Conservation (phyloP, 2,888 invertebrate genomes). For the Limnephilus rhombicus region DNA sequence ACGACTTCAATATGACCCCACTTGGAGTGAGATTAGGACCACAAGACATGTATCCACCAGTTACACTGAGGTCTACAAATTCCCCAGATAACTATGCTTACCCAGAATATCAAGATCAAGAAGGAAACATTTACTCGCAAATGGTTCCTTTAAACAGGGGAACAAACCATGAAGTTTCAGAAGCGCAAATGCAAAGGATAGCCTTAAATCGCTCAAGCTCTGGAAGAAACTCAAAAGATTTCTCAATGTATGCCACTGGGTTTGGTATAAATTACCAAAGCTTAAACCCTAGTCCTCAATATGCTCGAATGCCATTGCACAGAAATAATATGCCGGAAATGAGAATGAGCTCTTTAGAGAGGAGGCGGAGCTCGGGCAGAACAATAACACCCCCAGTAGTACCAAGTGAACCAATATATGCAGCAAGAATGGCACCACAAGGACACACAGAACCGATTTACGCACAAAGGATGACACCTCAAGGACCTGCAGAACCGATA, state of each 20-base stretch:
- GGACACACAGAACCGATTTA: conserved; percentile 29
- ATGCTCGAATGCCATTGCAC: conserved; percentile 47
- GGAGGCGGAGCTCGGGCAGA: conserved; percentile 42
- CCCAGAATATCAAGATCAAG: conserved; percentile 11
- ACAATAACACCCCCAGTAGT: background rate
- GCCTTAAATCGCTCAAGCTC: conserved; percentile 47
- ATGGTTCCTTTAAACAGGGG: conserved; percentile 44
- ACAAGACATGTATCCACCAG: conserved; percentile 49
- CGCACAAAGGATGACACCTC: background rate
- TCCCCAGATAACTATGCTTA: conserved; percentile 4
- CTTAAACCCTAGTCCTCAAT: conserved; percentile 34
- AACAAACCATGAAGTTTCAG: conserved; percentile 13
- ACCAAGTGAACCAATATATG: conserved; percentile 43
- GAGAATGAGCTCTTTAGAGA: conserved; percentile 51
- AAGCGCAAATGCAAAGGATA: conserved; percentile 42
- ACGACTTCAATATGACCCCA: conserved; percentile 46
- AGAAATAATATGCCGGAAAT: conserved; percentile 15
- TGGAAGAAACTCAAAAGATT: conserved; percentile 46
- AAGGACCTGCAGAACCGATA: background rate
- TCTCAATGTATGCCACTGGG: conserved; percentile 48
- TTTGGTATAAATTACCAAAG: conserved; percentile 49
- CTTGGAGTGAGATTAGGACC: conserved; percentile 23
- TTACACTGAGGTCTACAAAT: background rate
- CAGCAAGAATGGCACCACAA: conserved; percentile 6
- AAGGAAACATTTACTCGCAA: conserved; percentile 50